Evolutionary conservation across 2,797 vertebrate genomes (phyloP).

Genomic region (Lepilemur septentrionalis): DNA sequence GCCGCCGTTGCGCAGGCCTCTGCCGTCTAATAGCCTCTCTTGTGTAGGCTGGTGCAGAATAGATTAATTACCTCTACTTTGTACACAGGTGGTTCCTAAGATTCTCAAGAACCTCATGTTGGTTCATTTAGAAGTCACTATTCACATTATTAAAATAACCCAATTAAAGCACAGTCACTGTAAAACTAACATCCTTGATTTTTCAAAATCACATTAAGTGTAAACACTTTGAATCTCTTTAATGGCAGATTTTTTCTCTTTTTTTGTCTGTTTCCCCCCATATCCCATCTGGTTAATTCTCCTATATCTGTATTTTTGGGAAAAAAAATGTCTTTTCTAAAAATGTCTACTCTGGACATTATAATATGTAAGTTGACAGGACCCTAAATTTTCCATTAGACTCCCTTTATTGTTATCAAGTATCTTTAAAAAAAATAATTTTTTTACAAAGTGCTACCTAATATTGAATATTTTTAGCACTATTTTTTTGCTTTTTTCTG

Average conservation of each 20-base stretch:
- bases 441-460: neutral
- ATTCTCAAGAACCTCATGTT: neutral
- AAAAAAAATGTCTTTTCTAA: neutral
- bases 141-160: conserved; percentile 39
- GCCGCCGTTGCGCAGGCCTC: neutral
- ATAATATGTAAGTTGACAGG: neutral
- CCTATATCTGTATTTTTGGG: neutral
- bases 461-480: neutral
- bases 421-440: neutral
- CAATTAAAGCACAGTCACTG: conserved; percentile 29
- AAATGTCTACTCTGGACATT: neutral
- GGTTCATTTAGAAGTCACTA: conserved; percentile 22
- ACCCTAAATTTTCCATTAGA: neutral
- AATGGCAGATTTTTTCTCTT: neutral
- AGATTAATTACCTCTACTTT: conserved; percentile 11
- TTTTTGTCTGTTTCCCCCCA: neutral
- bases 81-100: neutral
- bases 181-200: neutral
- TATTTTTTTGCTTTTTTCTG: conserved; percentile 20
- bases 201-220: neutral
- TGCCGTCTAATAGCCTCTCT: neutral
- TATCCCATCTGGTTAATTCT: neutral
- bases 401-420: neutral
- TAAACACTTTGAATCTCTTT: neutral
- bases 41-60: neutral